These are phyloP conservation scores for Oikopleura albicans DNA, from an alignment of 23 tunicate species.

Conservation along the genomic window DNA sequence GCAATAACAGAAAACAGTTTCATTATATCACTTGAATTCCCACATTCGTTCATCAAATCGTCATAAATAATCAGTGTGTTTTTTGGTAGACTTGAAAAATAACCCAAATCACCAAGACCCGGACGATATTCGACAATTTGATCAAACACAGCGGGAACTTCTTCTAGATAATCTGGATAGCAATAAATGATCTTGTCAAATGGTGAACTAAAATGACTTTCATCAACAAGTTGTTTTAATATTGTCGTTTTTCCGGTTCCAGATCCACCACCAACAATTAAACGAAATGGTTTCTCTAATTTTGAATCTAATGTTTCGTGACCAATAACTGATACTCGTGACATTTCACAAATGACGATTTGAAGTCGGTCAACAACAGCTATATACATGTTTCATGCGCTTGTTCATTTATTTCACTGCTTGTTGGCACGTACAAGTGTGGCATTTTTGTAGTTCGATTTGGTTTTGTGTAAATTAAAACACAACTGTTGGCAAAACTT, in stretches of 20 bases:
- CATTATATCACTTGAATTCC: background rate
- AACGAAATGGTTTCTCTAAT: background rate
- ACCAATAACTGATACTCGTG: no score
- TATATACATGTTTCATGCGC: no score
- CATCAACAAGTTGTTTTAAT: background rate
- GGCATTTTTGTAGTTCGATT: no score
- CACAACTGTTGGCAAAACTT: no score
- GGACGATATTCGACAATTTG: background rate
- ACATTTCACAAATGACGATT: no score
- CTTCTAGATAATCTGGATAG: background rate
- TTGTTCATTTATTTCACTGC: no score
- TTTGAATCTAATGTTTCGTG: background rate
- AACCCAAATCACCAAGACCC: background rate
- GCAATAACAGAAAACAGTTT: background rate
- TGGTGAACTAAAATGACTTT: background rate
- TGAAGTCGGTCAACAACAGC: no score
- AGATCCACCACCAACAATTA: background rate
- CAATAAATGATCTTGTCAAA: background rate
- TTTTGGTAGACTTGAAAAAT: background rate
- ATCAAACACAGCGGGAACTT: background rate
- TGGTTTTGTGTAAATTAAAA: no score
- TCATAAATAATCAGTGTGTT: background rate
- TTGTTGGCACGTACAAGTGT: no score
- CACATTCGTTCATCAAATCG: background rate
- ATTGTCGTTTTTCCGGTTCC: background rate